Evolutionary conservation across 2,888 invertebrate genomes (phyloP).

Genomic region (Drosophila niveifrons): DNA sequence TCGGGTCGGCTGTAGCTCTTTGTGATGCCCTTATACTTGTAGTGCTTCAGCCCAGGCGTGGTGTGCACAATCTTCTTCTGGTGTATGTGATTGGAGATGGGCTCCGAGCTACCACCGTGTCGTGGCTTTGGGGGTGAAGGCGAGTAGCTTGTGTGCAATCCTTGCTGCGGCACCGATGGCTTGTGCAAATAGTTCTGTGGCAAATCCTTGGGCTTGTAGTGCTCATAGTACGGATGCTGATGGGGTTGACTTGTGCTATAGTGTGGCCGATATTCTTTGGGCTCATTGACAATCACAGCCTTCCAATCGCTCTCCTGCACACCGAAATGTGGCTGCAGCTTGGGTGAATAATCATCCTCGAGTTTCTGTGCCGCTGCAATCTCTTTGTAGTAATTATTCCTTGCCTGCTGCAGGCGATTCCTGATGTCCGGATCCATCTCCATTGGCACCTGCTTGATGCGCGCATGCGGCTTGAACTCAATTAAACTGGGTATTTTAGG

Average conservation of each 20-base stretch:
- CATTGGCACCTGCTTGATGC: conserved; percentile 84
- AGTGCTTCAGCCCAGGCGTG: conserved; percentile 86
- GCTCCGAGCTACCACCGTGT: conserved; percentile 71
- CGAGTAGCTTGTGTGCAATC: conserved; percentile 71
- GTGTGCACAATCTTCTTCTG: conserved; percentile 84
- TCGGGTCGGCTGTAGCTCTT: conserved; percentile 72
- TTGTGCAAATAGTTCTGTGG: conserved; percentile 67
- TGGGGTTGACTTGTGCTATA: conserved; percentile 56
- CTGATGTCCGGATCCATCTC: conserved; percentile 82
- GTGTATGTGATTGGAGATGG: conserved; percentile 72
- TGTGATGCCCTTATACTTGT: conserved; percentile 70
- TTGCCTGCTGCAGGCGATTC: conserved; percentile 70
- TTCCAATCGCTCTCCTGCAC: conserved; percentile 83
- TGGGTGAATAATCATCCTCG: conserved; percentile 60
- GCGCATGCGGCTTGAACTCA: conserved; percentile 84
- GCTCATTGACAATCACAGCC: conserved; percentile 76
- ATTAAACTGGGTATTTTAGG: conserved; percentile 83
- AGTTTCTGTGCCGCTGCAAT: conserved; percentile 68
- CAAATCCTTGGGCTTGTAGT: conserved; percentile 63
- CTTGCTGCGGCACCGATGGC: conserved; percentile 44
- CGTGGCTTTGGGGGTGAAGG: conserved; percentile 73
- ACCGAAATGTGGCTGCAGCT: conserved; percentile 65
- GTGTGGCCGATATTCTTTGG: conserved; percentile 64
- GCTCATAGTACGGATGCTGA: conserved; percentile 70
- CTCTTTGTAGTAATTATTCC: conserved; percentile 81